Base-by-base conservation (phyloP, 1,140 invertebrate genomes). In the Magallana ariakensis region DNA sequence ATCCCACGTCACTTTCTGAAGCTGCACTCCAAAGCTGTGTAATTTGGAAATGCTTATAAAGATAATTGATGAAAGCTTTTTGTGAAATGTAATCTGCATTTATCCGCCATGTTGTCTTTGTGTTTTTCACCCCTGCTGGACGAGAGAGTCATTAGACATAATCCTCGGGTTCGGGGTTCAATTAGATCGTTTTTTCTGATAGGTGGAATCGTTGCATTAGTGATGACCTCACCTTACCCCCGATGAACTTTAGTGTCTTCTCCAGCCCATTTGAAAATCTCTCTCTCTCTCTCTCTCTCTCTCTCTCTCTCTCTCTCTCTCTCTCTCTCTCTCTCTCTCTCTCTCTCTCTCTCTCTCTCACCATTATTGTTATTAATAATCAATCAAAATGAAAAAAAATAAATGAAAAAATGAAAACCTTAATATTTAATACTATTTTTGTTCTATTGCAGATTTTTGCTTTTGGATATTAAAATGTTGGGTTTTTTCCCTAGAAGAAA, bases 21-120 rank as follows among this genome's bases (percentile, higher is more conserved):
- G 7, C 66, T 26, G 22, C 33, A 26, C 66, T 75, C 66, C 26
- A 75, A 75, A 75, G 66, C 66, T 19, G 11, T 75, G 66, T 75
- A 75, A 75, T 75, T 75, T 75, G 66, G 66, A 75, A 75, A 75
- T 75, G 66, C 66, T 75, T 75, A 75, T 33, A 10, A 75, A 75
- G 22, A 75, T 75, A 75, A 75, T 75, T 75, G 66, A 75, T 75
- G 66, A 75, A 75, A 75, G 66, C 66, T 75, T 75, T 75, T 75
- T 75, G 66, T 33, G 10, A 33, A 75, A 26, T 26, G 66, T 75
- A 75, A 75, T 75, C 22, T 75, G 66, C 66, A 75, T 4, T 62
- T 26, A 10, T 75, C 66, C 66, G 66, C 66, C 66, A 75, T 75
- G 19, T 75, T 75, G 66, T 75, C 66, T 75, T 75, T 75, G 66